Evolutionary conservation across 2,113 vertebrate genomes (phyloP).

Genomic region (Poeciliopsis prolifica): DNA sequence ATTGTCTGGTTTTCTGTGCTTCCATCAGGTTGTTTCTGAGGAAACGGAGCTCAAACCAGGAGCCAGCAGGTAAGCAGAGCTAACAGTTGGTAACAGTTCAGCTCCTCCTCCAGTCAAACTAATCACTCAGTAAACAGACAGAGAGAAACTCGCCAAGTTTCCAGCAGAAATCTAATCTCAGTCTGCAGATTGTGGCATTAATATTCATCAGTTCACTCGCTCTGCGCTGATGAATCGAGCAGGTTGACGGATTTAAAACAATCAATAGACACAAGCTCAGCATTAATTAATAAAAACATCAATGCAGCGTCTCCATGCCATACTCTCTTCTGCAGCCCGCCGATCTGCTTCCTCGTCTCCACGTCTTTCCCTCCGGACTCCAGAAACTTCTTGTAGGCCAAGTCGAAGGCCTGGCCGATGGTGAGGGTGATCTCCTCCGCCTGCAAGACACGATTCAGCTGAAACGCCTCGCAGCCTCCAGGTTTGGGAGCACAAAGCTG

Average conservation of each 20-base stretch:
- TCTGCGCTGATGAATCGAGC: constrained; percentile 22
- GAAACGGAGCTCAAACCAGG: neutral
- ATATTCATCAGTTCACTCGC: constrained; percentile 38
- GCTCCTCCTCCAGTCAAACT: neutral
- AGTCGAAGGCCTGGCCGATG: constrained; percentile 97
- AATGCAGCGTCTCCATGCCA: neutral
- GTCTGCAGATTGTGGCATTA: constrained; percentile 19
- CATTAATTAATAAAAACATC: constrained; percentile 22
- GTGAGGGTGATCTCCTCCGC: constrained; percentile 98
- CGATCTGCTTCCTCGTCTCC: constrained; percentile 97
- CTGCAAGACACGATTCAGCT: constrained; percentile 56
- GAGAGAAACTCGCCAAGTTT: neutral
- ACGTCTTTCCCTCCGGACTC: constrained; percentile 99
- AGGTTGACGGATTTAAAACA: constrained; percentile 13
- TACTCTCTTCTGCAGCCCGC: constrained; percentile 94
- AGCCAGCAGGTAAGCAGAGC: no score
- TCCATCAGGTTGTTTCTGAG: no score
- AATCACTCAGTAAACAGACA: neutral
- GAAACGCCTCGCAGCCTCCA: no score
- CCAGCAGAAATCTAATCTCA: constrained; percentile 20
- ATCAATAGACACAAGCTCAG: constrained; percentile 31
- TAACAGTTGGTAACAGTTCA: no score
- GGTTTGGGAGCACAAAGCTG: no score
- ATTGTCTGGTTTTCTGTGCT: no score
- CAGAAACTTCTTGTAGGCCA: constrained; percentile 98